Evolutionary conservation across 2,113 vertebrate genomes (phyloP).

Genomic region (Neogale vison): DNA sequence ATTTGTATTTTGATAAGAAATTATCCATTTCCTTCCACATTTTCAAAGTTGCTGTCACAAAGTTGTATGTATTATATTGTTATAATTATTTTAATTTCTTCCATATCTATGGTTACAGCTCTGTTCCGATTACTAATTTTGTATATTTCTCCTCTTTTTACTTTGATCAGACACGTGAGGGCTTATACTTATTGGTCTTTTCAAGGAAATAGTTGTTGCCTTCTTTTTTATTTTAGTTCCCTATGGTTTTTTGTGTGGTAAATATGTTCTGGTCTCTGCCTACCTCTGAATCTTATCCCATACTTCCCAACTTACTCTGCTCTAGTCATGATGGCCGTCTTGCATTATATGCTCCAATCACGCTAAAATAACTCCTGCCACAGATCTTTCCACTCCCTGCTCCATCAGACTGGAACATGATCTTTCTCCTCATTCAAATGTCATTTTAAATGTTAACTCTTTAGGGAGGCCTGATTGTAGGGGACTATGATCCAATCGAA

Average conservation of each 20-base stretch:
- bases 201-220: background rate
- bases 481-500: background rate
- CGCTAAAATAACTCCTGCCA: background rate
- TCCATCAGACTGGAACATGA: background rate
- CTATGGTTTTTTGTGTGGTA: background rate
- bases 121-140: background rate
- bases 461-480: background rate
- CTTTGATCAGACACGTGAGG: background rate
- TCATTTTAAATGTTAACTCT: background rate
- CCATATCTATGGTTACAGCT: background rate
- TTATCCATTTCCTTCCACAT: background rate
- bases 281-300: background rate
- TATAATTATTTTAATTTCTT: background rate
- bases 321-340: background rate
- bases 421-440: background rate
- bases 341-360: background rate
- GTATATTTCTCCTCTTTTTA: background rate
- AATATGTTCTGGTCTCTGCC: background rate
- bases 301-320: background rate
- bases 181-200: background rate
- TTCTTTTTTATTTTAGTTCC: background rate
- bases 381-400: background rate
- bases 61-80: background rate
- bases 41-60: background rate
- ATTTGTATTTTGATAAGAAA: slow-evolving; percentile 16